These are phyloP conservation scores for Phlogophora meticulosa DNA, from an alignment of 2,888 invertebrate species.

Conservation along the genomic window DNA sequence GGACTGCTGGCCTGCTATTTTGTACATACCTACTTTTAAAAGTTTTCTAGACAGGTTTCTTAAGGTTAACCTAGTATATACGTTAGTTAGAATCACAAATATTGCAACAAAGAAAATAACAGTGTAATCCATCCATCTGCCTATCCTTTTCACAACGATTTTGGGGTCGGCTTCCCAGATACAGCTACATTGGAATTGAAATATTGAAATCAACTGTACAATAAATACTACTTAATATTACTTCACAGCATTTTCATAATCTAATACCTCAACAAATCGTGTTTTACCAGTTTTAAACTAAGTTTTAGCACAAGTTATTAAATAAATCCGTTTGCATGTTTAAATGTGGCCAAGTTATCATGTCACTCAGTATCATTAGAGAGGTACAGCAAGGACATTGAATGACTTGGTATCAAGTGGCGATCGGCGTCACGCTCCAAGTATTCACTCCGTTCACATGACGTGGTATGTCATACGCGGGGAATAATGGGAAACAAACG, in stretches of 20 bases:
- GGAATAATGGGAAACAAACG: conserved; percentile 58
- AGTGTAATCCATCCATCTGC: not conserved
- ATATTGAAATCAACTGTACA: too few relatives aligned
- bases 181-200: too few relatives aligned
- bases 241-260: conserved; percentile 6
- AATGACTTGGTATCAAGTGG: conserved; percentile 72
- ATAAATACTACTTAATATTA: not conserved
- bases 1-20: not conserved
- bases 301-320: conserved; percentile 2
- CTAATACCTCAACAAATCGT: not conserved
- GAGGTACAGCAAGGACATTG: conserved; percentile 78
- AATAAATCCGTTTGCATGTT: conserved; percentile 33
- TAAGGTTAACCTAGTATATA: not conserved
- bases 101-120: conserved; percentile 1
- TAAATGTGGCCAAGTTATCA: conserved; percentile 31
- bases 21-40: not conserved
- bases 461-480: conserved; percentile 42
- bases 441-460: conserved; percentile 73
- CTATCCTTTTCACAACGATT: too few relatives aligned
- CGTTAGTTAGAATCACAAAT: conserved; percentile 5
- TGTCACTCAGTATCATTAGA: conserved; percentile 65
- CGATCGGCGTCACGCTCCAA: conserved; percentile 77
- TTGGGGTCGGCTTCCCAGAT: too few relatives aligned
- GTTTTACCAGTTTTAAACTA: conserved; percentile 11
- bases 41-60: not conserved